Evolutionary conservation across 2,797 vertebrate species (phyloP).

Genomic region (Petrocephalus schoutedeni): DNA sequence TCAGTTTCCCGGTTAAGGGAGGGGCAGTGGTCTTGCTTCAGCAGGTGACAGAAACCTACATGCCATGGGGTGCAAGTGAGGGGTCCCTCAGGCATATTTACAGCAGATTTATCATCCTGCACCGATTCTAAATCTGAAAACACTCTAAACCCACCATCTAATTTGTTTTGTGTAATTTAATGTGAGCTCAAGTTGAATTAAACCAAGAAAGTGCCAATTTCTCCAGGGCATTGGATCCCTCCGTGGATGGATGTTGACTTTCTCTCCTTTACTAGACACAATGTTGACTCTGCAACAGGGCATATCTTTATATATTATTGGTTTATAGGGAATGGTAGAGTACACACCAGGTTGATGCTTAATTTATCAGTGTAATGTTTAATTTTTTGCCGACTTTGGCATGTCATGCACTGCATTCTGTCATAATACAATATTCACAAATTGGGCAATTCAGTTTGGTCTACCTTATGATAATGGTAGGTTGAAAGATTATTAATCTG

Average conservation of each 20-base stretch:
- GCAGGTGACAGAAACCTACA: neutral
- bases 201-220: slow-evolving; percentile 37
- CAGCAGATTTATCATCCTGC: too few relatives aligned
- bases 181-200: slow-evolving; percentile 29
- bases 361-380: neutral
- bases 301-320: slow-evolving; percentile 14
- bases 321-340: neutral
- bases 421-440: neutral
- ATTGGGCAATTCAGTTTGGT: neutral
- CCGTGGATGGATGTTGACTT: slow-evolving; percentile 33
- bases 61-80: neutral
- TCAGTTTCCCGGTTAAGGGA: slow-evolving; percentile 41
- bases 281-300: slow-evolving; percentile 11
- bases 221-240: slow-evolving; percentile 31
- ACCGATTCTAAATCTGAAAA: slow-evolving; percentile 28
- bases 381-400: neutral
- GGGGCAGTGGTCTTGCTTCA: slow-evolving; percentile 43
- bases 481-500: neutral
- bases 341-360: neutral
- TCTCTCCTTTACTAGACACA: slow-evolving; percentile 3
- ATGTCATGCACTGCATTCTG: neutral
- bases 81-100: neutral
- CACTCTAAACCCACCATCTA: slow-evolving; percentile 28
- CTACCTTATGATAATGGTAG: neutral
- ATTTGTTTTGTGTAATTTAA: slow-evolving; percentile 39